Base-by-base conservation (phyloP, 2,113 vertebrate species). In the Candoia aspera region DNA sequence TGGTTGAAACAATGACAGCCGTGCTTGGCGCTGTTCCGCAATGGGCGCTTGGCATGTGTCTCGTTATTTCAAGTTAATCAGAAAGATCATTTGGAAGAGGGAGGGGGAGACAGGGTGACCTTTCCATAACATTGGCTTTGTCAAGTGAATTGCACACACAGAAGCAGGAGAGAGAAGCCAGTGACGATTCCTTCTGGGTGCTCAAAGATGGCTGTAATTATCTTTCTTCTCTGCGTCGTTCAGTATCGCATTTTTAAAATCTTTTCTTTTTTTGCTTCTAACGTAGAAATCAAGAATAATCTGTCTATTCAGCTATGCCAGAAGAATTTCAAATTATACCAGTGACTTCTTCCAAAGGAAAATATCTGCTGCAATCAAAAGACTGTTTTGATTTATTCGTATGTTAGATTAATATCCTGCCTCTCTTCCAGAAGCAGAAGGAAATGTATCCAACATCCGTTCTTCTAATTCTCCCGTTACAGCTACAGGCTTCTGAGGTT, bases 211-310 rank as follows among this genome's bases (percentile, higher is more conserved):
- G 0, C 73, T 46, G 46, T 26, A 92, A 88, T 92, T 84, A 26
- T 92, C 93, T 92, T 93, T 84, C 62, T 3, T 57, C 91, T 93
- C 95, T 93, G 93, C 93, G 93, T 96, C 94, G 94, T 88, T 84
- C 4, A 5, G 33, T 93, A 86, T 91, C 0, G 88, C 13, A 0
- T 58, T 88, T 95, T 95, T 92, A n/a, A 49, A 12, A 93, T 94
- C 33, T 64, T 73, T 33, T 21, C 3, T 19, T 79, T 73, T 9
- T 10, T 10, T 8, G 17, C 73, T 79, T 79, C 33, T 42, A 42
- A 42, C 21, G 73, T 79, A 79, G 73, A 79, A 79, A 42, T 79
- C 73, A 42, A 79, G 73, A 79, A 42, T 37, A 37, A 79, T 79
- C 68, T 37, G 15, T 33, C 15, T 21, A 3, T 19, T 79, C 1